Evolutionary conservation across 1,140 invertebrate species (phyloP).

Genomic region (Anagrus nilaparvatae): DNA sequence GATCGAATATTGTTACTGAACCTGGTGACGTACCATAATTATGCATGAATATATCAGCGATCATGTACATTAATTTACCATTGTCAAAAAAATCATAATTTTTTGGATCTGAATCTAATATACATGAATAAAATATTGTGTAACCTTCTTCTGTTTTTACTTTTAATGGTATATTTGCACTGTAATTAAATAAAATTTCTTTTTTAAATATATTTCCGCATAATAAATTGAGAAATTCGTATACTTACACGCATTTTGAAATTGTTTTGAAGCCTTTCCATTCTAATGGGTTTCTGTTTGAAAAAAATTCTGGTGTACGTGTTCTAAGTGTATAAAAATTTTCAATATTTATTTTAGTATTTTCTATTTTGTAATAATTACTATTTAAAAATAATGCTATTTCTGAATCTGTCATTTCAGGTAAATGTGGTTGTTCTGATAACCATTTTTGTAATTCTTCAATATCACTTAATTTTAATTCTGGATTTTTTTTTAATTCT

Average conservation of each 20-base stretch:
- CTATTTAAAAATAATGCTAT: constrained; percentile 52
- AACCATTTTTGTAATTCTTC: constrained; percentile 49
- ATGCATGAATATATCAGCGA: constrained; percentile 44
- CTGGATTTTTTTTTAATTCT: constrained; percentile 46
- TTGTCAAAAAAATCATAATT: constrained; percentile 45
- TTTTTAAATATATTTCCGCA: no score
- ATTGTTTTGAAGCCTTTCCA: constrained; percentile 33
- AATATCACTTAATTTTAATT: constrained; percentile 47
- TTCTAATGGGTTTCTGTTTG: constrained; percentile 43
- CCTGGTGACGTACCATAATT: constrained; percentile 47
- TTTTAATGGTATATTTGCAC: constrained; percentile 18
- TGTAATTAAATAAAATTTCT: no score
- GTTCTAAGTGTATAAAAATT: constrained; percentile 53
- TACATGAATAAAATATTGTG: constrained; percentile 39
- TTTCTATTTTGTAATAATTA: constrained; percentile 50
- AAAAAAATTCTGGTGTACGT: constrained; percentile 49
- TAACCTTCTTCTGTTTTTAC: constrained; percentile 45
- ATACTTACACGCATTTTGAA: constrained; percentile 44
- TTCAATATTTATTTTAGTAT: constrained; percentile 52
- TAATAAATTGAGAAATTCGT: neutral
- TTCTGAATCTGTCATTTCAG: constrained; percentile 45
- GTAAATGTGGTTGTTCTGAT: constrained; percentile 53
- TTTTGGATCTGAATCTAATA: constrained; percentile 46
- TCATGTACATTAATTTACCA: constrained; percentile 45
- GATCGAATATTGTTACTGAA: constrained; percentile 49